Conservation (phyloP, 2,113 vertebrate genomes). For the Cebidichthys violaceus region DNA sequence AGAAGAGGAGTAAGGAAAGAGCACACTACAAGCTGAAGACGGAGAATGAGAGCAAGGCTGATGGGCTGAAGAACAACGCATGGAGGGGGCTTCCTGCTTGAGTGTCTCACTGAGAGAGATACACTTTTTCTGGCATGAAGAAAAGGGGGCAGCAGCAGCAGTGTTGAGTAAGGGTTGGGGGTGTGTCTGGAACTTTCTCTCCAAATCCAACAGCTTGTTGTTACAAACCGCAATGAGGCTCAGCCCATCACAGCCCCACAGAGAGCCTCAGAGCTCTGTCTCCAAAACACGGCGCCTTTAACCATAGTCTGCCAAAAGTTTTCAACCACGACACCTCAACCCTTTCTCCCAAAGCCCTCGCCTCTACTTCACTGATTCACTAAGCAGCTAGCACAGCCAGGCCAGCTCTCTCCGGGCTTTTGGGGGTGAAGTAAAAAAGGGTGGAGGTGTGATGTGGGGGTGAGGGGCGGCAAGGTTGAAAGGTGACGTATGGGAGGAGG, state of each 20-base stretch:
- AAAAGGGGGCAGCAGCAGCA: slow-evolving; percentile 4
- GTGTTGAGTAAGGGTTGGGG: slow-evolving; percentile 45
- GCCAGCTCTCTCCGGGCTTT: slow-evolving; percentile 24
- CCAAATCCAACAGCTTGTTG: slow-evolving; percentile 74
- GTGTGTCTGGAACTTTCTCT: slow-evolving; percentile 74
- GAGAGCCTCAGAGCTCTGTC: slow-evolving; percentile 50
- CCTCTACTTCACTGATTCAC: slow-evolving; percentile 37
- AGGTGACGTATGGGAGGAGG: slow-evolving; percentile 67
- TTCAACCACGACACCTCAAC: slow-evolving; percentile 41
- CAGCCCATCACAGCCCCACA: slow-evolving; percentile 36
- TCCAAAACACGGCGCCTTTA: slow-evolving; percentile 55
- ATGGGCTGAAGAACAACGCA: slow-evolving; percentile 36
- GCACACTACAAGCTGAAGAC: slow-evolving; percentile 13
- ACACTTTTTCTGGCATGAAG: slow-evolving; percentile 41
- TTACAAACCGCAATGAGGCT: slow-evolving; percentile 72
- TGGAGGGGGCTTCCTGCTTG: slow-evolving; percentile 52
- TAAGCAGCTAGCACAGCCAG: slow-evolving; percentile 24
- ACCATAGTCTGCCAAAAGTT: slow-evolving; percentile 54
- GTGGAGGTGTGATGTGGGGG: slow-evolving; percentile 51
- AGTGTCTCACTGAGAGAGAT: slow-evolving; percentile 39
- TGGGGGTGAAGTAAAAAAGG: background rate
- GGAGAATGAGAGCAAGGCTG: slow-evolving; percentile 14
- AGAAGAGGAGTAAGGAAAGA: slow-evolving; percentile 13
- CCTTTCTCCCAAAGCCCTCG: slow-evolving; percentile 34
- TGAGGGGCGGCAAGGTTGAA: slow-evolving; percentile 39